phyloP scores from a whole-genome alignment of 2,797 vertebrate species.

The Gila robusta region DNA sequence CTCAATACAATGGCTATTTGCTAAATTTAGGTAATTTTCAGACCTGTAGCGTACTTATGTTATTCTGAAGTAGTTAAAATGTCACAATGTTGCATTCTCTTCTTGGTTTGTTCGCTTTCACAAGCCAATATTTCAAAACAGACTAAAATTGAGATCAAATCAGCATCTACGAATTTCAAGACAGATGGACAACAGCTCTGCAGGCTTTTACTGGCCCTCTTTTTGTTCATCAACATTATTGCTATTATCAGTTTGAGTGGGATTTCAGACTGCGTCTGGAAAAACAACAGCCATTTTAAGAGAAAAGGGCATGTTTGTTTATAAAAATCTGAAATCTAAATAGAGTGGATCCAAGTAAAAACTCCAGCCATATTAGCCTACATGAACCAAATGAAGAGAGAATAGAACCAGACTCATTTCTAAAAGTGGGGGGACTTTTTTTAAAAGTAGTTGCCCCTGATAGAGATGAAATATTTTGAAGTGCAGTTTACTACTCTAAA shows the following conservation, averaged over 20 bases:
- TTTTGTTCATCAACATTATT: background rate
- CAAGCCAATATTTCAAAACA: background rate
- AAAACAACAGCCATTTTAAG: slow-evolving; percentile 6
- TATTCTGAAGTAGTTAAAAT: background rate
- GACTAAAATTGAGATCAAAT: background rate
- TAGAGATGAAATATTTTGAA: background rate
- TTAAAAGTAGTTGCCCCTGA: background rate
- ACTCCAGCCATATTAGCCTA: background rate
- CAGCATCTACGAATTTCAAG: background rate
- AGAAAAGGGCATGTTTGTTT: background rate
- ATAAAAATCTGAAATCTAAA: background rate
- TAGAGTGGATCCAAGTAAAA: background rate
- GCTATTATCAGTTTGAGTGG: background rate
- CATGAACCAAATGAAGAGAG: background rate
- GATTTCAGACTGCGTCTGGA: background rate
- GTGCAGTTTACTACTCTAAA: background rate
- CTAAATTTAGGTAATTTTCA: background rate
- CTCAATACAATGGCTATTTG: background rate
- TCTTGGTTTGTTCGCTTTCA: background rate
- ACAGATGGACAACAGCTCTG: background rate
- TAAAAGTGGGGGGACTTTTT: background rate
- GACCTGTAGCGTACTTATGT: background rate
- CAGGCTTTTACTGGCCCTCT: background rate
- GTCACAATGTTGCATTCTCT: background rate
- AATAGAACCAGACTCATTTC: background rate